Base-by-base conservation (phyloP, 2,888 invertebrate species). In the Chymomyza procnemis region DNA sequence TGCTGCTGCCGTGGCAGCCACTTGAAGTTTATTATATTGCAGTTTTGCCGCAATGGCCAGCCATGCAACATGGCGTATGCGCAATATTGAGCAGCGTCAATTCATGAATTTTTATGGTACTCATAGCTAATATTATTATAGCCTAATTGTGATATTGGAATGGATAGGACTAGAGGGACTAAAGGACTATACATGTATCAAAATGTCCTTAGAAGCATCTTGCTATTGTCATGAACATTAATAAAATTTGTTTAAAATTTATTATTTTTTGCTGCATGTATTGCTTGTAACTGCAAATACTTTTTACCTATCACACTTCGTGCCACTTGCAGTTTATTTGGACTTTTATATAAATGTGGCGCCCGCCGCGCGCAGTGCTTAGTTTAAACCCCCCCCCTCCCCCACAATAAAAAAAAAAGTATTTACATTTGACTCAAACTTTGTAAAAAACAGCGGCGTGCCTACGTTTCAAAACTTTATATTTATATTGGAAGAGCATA, bases 331-430 rank as follows among this genome's bases (percentile, higher is more conserved):
- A 62, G 71, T 81, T 81, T 87, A 78, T 78, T 87, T 72, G 69
- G 84, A 78, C 73, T 83, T 69, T 74, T 62, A 69, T 69, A 65
- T 76, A 72, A 52, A 73, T 63, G 67, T 64, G 22, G 19, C 59
- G 67, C 67, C 64, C 69, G 67, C 71, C 71, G 69, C 61, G 55
- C 77, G 78, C 76, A 85, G 75, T 85, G 89, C 87, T 88, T 77
- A 89, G 88, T 89, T 88, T 88, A 88, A 89, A 89, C 89, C 75
- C 79, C 71, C 56, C n/a, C n/a, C n/a, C n/a, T n/a, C n/a, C n/a
- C n/a, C n/a, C n/a, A n/a, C n/a, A 9, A 4, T 16, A 64, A 52
- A 61, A 61, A 8, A 69, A 78, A 87, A 88, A 88, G 88, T 89
- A 89, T 87, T 87, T 87, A 87, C 88, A 87, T 87, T 82, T 83